These are phyloP conservation scores for Martes martes DNA, from an alignment of 2,113 vertebrate genomes.

Conservation along the genomic window DNA sequence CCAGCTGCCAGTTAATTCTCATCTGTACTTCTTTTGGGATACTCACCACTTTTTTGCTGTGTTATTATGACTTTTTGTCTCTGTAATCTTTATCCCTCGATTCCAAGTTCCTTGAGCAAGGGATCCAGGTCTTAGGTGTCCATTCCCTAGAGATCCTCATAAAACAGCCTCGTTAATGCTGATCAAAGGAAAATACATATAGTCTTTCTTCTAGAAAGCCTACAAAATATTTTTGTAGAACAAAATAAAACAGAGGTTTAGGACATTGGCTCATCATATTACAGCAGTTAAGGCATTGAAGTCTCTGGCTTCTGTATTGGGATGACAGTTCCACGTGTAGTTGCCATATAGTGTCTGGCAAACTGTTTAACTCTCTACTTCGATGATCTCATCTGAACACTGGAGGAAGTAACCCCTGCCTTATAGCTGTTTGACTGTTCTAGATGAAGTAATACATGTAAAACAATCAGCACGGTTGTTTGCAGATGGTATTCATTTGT, in stretches of 20 bases:
- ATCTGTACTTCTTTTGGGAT: neutral
- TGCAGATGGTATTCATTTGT: neutral
- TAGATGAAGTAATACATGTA: neutral
- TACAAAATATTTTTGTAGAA: neutral
- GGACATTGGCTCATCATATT: neutral
- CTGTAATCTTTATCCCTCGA: neutral
- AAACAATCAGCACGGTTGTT: neutral
- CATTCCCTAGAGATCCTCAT: neutral
- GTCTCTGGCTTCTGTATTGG: neutral
- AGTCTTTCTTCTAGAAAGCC: neutral
- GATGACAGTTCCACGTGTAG: neutral
- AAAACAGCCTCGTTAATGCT: neutral
- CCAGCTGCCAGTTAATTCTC: neutral
- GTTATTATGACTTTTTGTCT: neutral
- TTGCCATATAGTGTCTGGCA: neutral
- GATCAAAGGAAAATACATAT: neutral
- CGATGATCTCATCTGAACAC: neutral
- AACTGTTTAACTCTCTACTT: neutral
- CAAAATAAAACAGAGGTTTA: neutral
- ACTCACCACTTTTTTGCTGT: neutral
- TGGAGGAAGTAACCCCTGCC: neutral
- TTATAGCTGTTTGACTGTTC: neutral
- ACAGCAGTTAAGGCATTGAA: neutral
- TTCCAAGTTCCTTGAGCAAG: neutral
- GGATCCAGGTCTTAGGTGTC: neutral